These are phyloP conservation scores for Aleiodes testaceus DNA, from an alignment of 2,888 invertebrate species.

Conservation along the genomic window DNA sequence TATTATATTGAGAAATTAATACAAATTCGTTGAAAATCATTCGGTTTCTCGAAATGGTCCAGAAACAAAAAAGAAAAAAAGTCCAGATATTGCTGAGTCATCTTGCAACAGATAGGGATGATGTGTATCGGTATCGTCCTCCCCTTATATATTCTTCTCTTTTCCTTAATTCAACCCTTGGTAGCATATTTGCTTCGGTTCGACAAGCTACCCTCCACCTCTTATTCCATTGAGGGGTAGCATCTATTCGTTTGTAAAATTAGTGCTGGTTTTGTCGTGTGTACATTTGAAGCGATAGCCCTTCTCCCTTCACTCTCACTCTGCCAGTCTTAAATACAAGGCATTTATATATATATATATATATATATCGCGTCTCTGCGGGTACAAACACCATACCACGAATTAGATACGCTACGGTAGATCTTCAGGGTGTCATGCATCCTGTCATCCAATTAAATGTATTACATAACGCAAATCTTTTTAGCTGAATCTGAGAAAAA, in stretches of 20 bases:
- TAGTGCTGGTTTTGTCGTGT: conserved; percentile 71
- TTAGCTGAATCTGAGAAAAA: conserved; percentile 1
- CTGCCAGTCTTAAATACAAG: background rate
- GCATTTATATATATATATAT: conserved; percentile 6
- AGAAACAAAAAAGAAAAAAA: no score
- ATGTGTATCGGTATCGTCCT: conserved; percentile 67
- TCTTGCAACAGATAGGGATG: conserved; percentile 55
- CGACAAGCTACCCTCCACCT: conserved; percentile 45
- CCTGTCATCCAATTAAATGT: conserved; percentile 21
- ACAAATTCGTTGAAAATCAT: background rate
- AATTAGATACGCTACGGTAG: conserved; percentile 17
- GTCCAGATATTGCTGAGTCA: conserved; percentile 53
- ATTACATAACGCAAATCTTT: conserved; percentile 9
- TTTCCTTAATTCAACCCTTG: conserved; percentile 46
- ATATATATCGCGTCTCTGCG: background rate
- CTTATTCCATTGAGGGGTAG: conserved; percentile 44
- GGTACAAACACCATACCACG: conserved; percentile 23
- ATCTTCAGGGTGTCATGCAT: conserved; percentile 33
- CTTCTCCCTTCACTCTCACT: background rate
- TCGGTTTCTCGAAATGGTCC: background rate
- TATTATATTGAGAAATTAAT: background rate
- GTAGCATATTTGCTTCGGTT: conserved; percentile 55
- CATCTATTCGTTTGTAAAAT: conserved; percentile 73
- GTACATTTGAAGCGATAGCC: conserved; percentile 45
- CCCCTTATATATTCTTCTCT: conserved; percentile 57